Evolutionary conservation across 2,797 vertebrate species (phyloP).

Genomic region (Decapterus maruadsi): DNA sequence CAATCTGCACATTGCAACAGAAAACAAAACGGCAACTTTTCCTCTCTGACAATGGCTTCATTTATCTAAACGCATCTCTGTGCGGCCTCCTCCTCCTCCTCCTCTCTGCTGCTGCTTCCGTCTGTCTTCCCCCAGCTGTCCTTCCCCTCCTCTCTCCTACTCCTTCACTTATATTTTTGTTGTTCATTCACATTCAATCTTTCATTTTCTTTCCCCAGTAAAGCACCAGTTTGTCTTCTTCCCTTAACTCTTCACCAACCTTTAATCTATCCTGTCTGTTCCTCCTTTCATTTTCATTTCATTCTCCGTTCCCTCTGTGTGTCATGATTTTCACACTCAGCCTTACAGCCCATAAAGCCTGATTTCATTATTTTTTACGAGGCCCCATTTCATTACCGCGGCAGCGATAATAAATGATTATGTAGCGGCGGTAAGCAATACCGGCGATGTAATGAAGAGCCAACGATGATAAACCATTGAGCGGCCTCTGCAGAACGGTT

Average conservation of each 20-base stretch:
- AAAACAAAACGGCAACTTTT: constrained; percentile 56
- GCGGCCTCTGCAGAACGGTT: not conserved
- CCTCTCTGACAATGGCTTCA: constrained; percentile 53
- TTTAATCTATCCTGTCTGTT: not conserved
- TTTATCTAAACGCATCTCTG: constrained; percentile 46
- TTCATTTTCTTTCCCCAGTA: not conserved
- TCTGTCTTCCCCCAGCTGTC: not conserved
- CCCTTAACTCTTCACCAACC: not conserved
- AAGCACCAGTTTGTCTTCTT: not conserved
- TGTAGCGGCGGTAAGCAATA: constrained; percentile 36
- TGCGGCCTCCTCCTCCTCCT: not conserved
- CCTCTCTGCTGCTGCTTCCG: constrained; percentile 1
- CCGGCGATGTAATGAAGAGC: constrained; percentile 50
- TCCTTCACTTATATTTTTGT: not conserved
- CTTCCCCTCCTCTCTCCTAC: not conserved
- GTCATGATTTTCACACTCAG: constrained; percentile 12
- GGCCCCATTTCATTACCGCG: constrained; percentile 52
- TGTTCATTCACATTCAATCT: not conserved
- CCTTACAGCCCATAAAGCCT: constrained; percentile 37
- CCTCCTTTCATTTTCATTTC: constrained; percentile 20
- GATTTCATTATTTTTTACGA: constrained; percentile 51
- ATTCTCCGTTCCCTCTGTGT: not conserved
- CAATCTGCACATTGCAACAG: constrained; percentile 39
- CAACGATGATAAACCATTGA: constrained; percentile 11
- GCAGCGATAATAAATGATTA: constrained; percentile 36